Conservation (phyloP, 2,888 invertebrate genomes). For the Pterostichus madidus region DNA sequence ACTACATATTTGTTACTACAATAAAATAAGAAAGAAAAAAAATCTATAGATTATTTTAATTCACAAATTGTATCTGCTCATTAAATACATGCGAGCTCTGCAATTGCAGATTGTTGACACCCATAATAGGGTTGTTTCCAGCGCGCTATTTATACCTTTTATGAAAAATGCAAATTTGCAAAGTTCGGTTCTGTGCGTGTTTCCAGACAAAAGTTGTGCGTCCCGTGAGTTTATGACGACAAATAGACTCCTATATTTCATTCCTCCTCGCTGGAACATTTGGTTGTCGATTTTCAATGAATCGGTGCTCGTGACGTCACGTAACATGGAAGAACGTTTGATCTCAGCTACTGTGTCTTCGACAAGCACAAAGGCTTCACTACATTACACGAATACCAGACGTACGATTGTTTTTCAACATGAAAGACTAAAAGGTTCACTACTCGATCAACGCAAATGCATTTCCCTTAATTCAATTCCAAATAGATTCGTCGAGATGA, state of each 20-base stretch:
- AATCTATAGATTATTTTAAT: too few relatives aligned
- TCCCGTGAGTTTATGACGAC: constrained; percentile 53
- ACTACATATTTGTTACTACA: too few relatives aligned
- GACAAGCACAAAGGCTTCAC: neutral
- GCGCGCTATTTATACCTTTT: too few relatives aligned
- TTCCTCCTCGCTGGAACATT: constrained; percentile 30
- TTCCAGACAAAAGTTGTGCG: constrained; percentile 44
- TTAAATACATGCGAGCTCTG: too few relatives aligned
- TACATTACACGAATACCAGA: too few relatives aligned
- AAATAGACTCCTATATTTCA: constrained; percentile 59
- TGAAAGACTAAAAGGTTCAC: constrained; percentile 51
- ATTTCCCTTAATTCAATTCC: constrained; percentile 50
- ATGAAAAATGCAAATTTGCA: neutral
- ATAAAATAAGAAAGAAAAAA: too few relatives aligned
- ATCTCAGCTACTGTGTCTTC: neutral
- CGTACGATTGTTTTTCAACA: constrained; percentile 48
- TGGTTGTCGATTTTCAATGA: constrained; percentile 52
- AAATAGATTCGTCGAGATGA: neutral
- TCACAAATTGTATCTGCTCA: too few relatives aligned
- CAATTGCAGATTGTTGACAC: too few relatives aligned
- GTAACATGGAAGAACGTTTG: constrained; percentile 6
- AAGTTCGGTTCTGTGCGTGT: constrained; percentile 2
- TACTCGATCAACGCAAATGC: constrained; percentile 25
- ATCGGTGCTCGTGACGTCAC: neutral
- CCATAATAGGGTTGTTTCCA: too few relatives aligned